Base-by-base conservation (phyloP, 2,888 invertebrate species). In the Sicus ferrugineus region DNA sequence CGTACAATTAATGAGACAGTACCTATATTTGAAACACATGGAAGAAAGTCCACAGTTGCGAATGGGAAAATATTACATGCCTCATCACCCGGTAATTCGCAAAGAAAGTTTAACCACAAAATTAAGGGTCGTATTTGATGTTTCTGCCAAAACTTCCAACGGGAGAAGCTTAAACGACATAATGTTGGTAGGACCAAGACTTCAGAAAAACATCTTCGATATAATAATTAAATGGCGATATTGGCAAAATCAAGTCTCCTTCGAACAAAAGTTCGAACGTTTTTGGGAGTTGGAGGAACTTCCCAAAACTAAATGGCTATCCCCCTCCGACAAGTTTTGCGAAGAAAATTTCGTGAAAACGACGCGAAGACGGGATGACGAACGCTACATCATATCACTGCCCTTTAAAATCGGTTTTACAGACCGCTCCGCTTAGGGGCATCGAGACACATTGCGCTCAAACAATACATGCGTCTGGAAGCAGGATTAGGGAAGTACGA, bases 101-200 rank as follows among this genome's bases (percentile, higher is more conserved):
- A 26, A 59, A 2, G 26, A 46, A 30, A 72, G 70, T 34, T 11
- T 56, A 2, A 72, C 71, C n/a, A 71, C 72, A 21, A 71, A 73
- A 31, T 48, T 67, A n/a, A 30, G 71, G 6, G 71, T 74, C 11
- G 74, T 74, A 23, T 52, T 4, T 71, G 72, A 73, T 23, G 72
- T 68, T 16, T 74, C 72, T 0, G 68, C 69, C 3, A 75, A 73
- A 67, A 73, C 72, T 31, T 59, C 73, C 16, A 71, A 73, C 61
- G 73, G 77, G 1, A 58, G 72, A 23, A 75, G 76, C 28, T 56
- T 78, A 4, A 82, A 79, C 68, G 76, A 77, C 6, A 64, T 71
- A 5, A 72, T 79, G 56, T 64, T 72, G 54, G 64, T 73, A 4
- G 81, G 81, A 0, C 80, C 80, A 1, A 70, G 69, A 2, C 38